These are phyloP conservation scores for Pogonognathellus flavescens DNA, from an alignment of 1,140 invertebrate species.

Conservation along the genomic window DNA sequence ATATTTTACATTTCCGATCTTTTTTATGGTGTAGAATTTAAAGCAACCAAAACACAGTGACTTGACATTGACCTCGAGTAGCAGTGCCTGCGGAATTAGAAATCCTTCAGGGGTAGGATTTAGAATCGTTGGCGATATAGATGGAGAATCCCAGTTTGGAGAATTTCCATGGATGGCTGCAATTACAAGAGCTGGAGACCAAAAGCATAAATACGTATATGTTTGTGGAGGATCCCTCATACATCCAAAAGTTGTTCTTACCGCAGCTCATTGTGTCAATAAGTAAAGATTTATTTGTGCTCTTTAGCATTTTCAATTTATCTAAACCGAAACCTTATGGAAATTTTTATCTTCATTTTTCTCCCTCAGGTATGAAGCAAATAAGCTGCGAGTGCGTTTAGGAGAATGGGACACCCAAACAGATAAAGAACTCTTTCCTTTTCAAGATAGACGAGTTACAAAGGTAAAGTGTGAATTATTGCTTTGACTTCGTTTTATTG, in stretches of 20 bases:
- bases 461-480: slow-evolving; percentile 68
- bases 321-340: too few species aligned
- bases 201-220: slow-evolving; percentile 75
- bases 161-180: slow-evolving; percentile 90
- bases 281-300: slow-evolving; percentile 65
- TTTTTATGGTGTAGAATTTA: neutral
- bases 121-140: slow-evolving; percentile 76
- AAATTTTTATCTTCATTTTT: neutral
- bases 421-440: slow-evolving; percentile 78
- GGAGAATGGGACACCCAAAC: slow-evolving; percentile 81
- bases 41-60: neutral
- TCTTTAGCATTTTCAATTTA: neutral
- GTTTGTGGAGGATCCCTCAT: slow-evolving; percentile 84
- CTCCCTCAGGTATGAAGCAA: neutral
- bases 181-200: slow-evolving; percentile 74
- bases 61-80: neutral
- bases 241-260: slow-evolving; percentile 78
- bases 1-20: too few species aligned
- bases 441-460: slow-evolving; percentile 79
- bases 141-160: slow-evolving; percentile 76
- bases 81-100: slow-evolving; percentile 77
- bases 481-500: neutral
- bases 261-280: slow-evolving; percentile 78
- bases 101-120: slow-evolving; percentile 80
- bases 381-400: slow-evolving; percentile 75